These are phyloP conservation scores for Agapornis canus DNA, from an alignment of 2,797 vertebrate genomes.

Conservation along the genomic window DNA sequence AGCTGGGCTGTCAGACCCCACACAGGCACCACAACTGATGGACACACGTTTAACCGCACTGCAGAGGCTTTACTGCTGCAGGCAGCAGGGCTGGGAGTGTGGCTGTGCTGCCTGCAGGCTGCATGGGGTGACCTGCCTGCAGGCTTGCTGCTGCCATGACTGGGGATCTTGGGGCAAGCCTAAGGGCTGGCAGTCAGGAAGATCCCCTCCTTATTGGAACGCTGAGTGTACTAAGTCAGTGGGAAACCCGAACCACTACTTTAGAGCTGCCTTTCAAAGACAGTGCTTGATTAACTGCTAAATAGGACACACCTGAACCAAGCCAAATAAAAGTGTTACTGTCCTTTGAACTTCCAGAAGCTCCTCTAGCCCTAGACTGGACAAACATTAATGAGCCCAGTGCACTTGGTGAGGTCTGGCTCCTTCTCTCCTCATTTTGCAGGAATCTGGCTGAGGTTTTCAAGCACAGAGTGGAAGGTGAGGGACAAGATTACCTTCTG, in stretches of 20 bases:
- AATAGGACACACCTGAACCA: neutral
- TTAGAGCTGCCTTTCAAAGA: neutral
- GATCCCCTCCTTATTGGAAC: neutral
- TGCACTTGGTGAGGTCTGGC: neutral
- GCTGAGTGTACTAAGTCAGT: neutral
- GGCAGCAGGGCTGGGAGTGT: neutral
- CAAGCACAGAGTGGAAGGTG: neutral
- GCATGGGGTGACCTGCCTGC: neutral
- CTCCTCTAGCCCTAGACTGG: neutral
- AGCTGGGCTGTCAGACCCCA: neutral
- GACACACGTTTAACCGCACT: neutral
- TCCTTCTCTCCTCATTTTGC: neutral
- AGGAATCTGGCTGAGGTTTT: neutral
- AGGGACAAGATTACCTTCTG: slow-evolving; percentile 69
- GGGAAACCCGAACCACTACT: neutral
- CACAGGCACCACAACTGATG: neutral
- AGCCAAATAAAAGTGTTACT: neutral
- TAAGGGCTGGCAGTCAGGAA: neutral
- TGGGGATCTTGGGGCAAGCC: neutral
- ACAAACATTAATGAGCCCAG: neutral
- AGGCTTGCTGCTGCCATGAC: neutral
- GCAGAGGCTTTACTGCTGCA: neutral
- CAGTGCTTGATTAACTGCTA: neutral
- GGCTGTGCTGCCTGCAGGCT: neutral
- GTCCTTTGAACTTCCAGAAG: neutral